These are phyloP conservation scores for Drosophila santomea DNA, from an alignment of 1,140 invertebrate species.

Conservation along the genomic window DNA sequence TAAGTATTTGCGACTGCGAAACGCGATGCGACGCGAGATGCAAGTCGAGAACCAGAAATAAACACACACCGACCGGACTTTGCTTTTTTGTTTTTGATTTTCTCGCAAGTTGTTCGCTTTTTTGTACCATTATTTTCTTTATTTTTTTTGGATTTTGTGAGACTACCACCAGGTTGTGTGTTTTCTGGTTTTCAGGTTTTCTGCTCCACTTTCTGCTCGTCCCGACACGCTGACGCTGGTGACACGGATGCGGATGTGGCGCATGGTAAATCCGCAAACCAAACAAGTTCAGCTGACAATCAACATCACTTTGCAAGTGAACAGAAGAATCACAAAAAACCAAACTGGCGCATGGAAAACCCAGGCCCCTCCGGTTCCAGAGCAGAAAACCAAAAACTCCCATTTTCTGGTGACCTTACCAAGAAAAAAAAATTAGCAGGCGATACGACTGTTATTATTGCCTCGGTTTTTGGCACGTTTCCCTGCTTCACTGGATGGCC, in stretches of 20 bases:
- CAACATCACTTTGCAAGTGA: constrained; percentile 56
- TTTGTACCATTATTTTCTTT: constrained; percentile 9
- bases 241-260: constrained; percentile 73
- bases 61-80: constrained; percentile 38
- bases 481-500: constrained; percentile 50
- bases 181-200: constrained; percentile 56
- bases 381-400: constrained; percentile 14
- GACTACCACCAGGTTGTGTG: constrained; percentile 1
- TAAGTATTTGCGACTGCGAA: constrained; percentile 66
- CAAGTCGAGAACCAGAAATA: constrained; percentile 66
- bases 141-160: constrained; percentile 8
- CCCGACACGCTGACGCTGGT: constrained; percentile 43
- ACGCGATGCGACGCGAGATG: constrained; percentile 33
- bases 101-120: background rate
- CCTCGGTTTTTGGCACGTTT: constrained; percentile 47
- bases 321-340: constrained; percentile 5
- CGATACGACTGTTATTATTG: constrained; percentile 47
- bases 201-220: constrained; percentile 71
- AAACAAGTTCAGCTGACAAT: constrained; percentile 79
- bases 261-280: constrained; percentile 66
- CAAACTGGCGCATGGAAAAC: constrained; percentile 46
- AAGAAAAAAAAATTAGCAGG: constrained; percentile 25
- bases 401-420: constrained; percentile 54
- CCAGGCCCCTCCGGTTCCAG: constrained; percentile 8
- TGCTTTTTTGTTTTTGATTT: constrained; percentile 8